Evolutionary conservation across 1,140 invertebrate species (phyloP), one percentile per base, ranked within the genome.

Genomic region (Trissolcus basalis): DNA sequence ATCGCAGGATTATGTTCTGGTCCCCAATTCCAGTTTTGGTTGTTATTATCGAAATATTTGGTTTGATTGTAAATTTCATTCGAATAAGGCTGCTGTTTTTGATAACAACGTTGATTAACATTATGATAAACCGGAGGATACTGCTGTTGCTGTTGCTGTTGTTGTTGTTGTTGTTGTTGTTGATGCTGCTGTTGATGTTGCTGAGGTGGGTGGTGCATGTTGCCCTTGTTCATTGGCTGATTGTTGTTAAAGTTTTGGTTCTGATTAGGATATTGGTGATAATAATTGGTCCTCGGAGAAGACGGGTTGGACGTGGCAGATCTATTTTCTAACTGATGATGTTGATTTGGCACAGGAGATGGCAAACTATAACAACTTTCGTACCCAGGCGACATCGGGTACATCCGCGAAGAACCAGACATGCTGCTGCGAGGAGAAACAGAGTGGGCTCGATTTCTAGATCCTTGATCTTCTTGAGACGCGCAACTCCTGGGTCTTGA

Each of bases 391-490:
- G 80, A 75, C 16, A 81, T 83, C 0, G 80, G 59, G n/a, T 82
- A 83, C 4, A 78, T 54, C 47, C 83, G 76, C 0, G 81, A 78
- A 10, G 83, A 82, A 11, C 63, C 80, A 0, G 82, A 54, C 10
- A 72, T 56, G 12, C 39, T 69, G 35, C 79, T 85, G 48, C 86
- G 80, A 4, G 87, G 86, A 1, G 86, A 88, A n/a, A 85, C 60
- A 0, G 84, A 76, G 54, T 86, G 85, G 15, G 71, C 47, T 48
- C 85, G 47, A 36, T 82, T 86, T 43, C 85, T 76, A 0, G 86
- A 83, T 12, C 79, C 78, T 16, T 86, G 81, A 14, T 88, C 87
- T n/a, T 89, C 84, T 48, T 86, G 85, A 4, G 84, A 84, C 5
- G 83, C 49, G n/a, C 80, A 72, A 60, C 85, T 87, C 49, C 82